These are phyloP conservation scores for Linnaemya vulpina DNA, from an alignment of 2,888 invertebrate genomes.

Conservation along the genomic window DNA sequence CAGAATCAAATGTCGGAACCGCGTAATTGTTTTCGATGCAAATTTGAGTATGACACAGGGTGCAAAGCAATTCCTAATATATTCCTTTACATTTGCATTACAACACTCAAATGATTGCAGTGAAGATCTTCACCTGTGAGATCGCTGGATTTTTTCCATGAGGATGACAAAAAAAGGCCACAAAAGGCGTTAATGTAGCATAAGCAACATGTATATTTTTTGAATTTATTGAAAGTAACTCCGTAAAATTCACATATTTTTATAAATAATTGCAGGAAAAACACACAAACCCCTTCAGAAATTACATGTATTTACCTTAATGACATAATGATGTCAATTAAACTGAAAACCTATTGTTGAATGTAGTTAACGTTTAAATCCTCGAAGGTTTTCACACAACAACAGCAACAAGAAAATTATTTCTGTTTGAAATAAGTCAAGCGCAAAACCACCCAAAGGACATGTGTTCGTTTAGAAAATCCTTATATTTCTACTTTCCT, in stretches of 20 bases:
- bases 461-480: conserved; percentile 39
- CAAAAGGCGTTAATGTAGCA: no score
- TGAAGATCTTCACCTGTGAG: no score
- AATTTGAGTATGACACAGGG: no score
- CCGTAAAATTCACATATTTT: not conserved
- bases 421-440: conserved; percentile 21
- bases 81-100: no score
- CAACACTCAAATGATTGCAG: no score
- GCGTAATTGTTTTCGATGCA: no score
- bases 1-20: no score
- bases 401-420: not conserved
- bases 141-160: no score
- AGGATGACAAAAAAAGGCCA: no score
- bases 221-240: no score
- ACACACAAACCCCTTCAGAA: conserved; percentile 17
- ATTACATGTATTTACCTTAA: conserved; percentile 72
- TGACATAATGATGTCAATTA: conserved; percentile 79
- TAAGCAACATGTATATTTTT: no score
- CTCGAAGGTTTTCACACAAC: conserved; percentile 2
- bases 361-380: conserved; percentile 40
- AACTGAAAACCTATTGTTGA: conserved; percentile 42
- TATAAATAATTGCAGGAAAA: not conserved
- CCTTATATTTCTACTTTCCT: not conserved
- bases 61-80: no score
- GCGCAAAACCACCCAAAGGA: conserved; percentile 26